Evolutionary conservation across 2,888 invertebrate species (phyloP).

Genomic region (Sphaerophoria taeniata): DNA sequence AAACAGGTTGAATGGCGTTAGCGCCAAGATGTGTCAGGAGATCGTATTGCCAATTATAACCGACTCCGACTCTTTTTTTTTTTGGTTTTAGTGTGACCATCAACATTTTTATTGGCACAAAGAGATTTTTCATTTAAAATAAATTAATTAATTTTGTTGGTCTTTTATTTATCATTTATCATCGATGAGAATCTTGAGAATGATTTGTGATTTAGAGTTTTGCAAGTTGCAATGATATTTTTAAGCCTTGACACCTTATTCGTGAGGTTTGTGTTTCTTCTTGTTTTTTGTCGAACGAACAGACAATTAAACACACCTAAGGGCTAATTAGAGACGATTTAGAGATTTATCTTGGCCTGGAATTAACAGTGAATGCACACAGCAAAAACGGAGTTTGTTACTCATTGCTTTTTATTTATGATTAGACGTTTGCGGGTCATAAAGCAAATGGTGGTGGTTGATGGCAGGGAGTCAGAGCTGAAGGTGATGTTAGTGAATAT

Average conservation of each 20-base stretch:
- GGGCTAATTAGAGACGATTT: conserved; percentile 63
- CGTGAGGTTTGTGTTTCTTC: conserved; percentile 2
- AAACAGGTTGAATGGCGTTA: conserved; percentile 19
- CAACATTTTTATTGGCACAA: conserved; percentile 19
- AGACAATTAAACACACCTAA: conserved; percentile 60
- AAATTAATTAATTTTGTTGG: conserved; percentile 6
- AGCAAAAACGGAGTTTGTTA: conserved; percentile 17
- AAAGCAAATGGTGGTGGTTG: conserved; percentile 55
- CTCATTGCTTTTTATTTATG: conserved; percentile 45
- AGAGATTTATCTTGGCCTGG: conserved; percentile 51
- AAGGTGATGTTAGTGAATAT: conserved; percentile 1
- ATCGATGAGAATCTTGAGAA: conserved; percentile 25
- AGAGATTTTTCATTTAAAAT: conserved; percentile 23
- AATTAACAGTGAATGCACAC: not conserved
- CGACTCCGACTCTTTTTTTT: not conserved
- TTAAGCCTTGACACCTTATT: conserved; percentile 62
- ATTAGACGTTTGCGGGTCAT: conserved; percentile 52
- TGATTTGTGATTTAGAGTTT: conserved; percentile 30
- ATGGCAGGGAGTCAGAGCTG: not conserved
- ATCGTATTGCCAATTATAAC: conserved; percentile 15
- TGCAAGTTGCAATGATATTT: conserved; percentile 34
- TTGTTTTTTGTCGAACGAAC: conserved; percentile 21
- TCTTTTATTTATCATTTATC: conserved; percentile 23
- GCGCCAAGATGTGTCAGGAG: conserved; percentile 13
- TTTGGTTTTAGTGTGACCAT: not conserved